These are phyloP conservation scores for Xanthorhoe spadicearia DNA, from an alignment of 2,888 invertebrate species.

Conservation along the genomic window DNA sequence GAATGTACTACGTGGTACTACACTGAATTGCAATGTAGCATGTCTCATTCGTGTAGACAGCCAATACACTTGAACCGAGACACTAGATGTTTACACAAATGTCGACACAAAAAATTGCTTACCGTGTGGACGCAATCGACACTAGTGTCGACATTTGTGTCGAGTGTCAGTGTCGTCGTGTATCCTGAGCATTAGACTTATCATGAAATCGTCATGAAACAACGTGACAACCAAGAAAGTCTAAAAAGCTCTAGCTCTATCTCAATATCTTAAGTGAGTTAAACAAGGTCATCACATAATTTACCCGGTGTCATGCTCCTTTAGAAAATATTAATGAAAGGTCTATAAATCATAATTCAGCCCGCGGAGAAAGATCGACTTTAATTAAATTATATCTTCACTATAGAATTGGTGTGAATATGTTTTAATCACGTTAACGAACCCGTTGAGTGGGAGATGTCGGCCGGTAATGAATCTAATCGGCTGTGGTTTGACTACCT, in stretches of 20 bases:
- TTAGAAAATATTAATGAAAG: conserved; percentile 60
- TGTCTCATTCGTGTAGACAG: too few species aligned
- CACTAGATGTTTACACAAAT: too few species aligned
- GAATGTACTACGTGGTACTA: too few species aligned
- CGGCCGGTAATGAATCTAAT: conserved; percentile 17
- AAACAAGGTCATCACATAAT: conserved; percentile 16
- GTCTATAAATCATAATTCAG: conserved; percentile 75
- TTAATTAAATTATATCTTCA: conserved; percentile 72
- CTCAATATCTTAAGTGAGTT: conserved; percentile 13
- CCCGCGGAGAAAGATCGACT: conserved; percentile 36
- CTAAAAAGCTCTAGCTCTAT: not conserved
- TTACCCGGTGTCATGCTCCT: conserved; percentile 24
- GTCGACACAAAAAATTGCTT: too few species aligned
- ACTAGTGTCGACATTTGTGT: too few species aligned
- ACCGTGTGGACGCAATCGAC: too few species aligned
- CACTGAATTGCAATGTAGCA: too few species aligned
- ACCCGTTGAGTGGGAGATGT: conserved; percentile 10
- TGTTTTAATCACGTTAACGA: conserved; percentile 35
- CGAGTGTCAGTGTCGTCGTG: too few species aligned
- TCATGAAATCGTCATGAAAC: not conserved
- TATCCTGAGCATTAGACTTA: too few species aligned
- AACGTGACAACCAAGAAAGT: not conserved
- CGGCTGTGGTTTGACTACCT: not conserved
- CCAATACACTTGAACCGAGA: too few species aligned
- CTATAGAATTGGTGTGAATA: conserved; percentile 57